These are phyloP conservation scores for Lepus timidus DNA, from an alignment of 2,113 vertebrate genomes.

Conservation along the genomic window DNA sequence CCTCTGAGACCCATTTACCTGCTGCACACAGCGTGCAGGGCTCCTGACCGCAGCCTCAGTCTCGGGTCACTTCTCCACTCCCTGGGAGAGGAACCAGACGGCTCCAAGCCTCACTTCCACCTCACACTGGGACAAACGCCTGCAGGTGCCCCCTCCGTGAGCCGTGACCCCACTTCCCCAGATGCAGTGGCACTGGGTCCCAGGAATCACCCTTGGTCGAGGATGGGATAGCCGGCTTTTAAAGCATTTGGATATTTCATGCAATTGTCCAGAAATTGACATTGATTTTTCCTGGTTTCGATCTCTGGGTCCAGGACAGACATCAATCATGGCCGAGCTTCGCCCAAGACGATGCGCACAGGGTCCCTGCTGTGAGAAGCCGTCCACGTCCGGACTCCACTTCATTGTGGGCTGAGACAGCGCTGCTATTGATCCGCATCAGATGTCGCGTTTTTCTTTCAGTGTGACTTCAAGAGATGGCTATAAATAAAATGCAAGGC, in stretches of 20 bases:
- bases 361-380: background rate
- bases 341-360: background rate
- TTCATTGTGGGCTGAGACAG: constrained; percentile 42
- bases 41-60: background rate
- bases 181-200: background rate
- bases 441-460: constrained; percentile 14
- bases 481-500: constrained; percentile 17
- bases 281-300: constrained; percentile 41
- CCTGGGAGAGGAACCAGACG: background rate
- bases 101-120: background rate
- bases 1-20: background rate
- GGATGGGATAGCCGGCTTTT: background rate
- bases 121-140: background rate
- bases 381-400: background rate
- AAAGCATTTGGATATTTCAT: background rate
- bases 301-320: background rate
- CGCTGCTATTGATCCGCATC: background rate
- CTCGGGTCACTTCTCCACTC: too few relatives aligned
- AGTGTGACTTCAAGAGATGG: background rate
- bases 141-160: background rate
- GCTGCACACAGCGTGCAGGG: background rate
- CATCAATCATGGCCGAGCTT: background rate
- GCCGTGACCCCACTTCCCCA: background rate
- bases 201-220: background rate
- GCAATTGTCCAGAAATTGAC: constrained; percentile 30